A percentile compares a stretch with the other conserved stretches of the same genome.
phyloP scores from a whole-genome alignment of 2,888 invertebrate genomes.

The Limnephilus lunatus region DNA sequence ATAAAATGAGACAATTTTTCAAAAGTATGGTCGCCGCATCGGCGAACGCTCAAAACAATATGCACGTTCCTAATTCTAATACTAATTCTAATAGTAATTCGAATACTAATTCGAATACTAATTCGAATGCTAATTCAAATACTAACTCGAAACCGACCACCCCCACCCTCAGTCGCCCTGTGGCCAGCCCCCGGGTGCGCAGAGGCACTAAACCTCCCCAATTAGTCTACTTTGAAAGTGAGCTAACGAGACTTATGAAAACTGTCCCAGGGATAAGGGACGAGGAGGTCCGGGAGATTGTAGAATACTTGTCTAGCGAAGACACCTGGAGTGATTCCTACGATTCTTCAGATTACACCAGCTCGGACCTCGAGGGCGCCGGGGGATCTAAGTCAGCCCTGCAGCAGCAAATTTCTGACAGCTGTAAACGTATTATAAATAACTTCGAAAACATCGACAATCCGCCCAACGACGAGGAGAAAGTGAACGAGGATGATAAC shows the following conservation, averaged over 20 bases:
- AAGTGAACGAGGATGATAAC: constrained; percentile 74
- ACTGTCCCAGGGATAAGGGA: constrained; percentile 94
- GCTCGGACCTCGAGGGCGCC: constrained; percentile 88
- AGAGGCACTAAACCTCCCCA: constrained; percentile 88
- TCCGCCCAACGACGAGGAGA: constrained; percentile 79
- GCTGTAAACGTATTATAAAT: constrained; percentile 91
- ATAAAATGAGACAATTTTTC: constrained; percentile 94
- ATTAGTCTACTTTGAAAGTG: constrained; percentile 92
- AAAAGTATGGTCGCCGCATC: constrained; percentile 90
- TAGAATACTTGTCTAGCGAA: constrained; percentile 94
- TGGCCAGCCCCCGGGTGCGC: constrained; percentile 79
- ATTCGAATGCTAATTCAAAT: constrained; percentile 69
- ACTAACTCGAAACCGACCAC: constrained; percentile 77
- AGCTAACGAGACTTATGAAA: constrained; percentile 93
- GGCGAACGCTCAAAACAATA: constrained; percentile 73
- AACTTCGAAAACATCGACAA: constrained; percentile 88
- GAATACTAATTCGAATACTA: background rate
- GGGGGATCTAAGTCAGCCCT: constrained; percentile 82
- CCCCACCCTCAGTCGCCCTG: constrained; percentile 71
- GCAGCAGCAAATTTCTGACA: constrained; percentile 91
- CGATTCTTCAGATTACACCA: constrained; percentile 94
- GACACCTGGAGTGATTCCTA: constrained; percentile 96
- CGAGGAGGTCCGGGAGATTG: constrained; percentile 93
- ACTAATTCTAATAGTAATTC: constrained; percentile 71
- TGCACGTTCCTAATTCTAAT: constrained; percentile 70